phyloP scores from a whole-genome alignment of 2,888 invertebrate genomes.

The Drosophila atroscutellata region DNA sequence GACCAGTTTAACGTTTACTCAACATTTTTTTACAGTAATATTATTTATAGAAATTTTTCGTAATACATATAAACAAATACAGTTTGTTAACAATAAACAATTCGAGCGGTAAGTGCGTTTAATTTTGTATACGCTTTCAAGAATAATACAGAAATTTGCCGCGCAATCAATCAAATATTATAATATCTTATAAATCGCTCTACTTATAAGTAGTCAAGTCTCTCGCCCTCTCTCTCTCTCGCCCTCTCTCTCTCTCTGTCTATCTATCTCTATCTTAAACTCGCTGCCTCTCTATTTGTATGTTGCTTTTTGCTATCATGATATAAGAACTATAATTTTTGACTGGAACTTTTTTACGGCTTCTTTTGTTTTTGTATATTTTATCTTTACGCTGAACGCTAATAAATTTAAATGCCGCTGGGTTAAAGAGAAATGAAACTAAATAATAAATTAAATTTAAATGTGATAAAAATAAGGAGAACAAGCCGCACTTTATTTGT shows the following conservation, averaged over 20 bases:
- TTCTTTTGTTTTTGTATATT: constrained; percentile 11
- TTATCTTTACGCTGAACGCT: constrained; percentile 26
- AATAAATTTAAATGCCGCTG: constrained; percentile 31
- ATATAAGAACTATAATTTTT: constrained; percentile 30
- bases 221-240: constrained; percentile 13
- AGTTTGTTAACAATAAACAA: constrained; percentile 12
- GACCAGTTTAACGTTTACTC: constrained; percentile 15
- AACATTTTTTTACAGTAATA: constrained; percentile 49
- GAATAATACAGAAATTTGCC: constrained; percentile 7
- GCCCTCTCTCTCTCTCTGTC: neutral
- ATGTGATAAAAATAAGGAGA: neutral
- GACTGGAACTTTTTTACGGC: constrained; percentile 12
- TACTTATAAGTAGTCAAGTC: constrained; percentile 7
- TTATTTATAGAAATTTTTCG: constrained; percentile 35
- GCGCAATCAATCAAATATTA: constrained; percentile 8
- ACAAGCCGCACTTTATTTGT: constrained; percentile 48
- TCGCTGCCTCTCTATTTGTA: constrained; percentile 17
- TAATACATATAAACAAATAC: constrained; percentile 25
- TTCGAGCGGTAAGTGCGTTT: constrained; percentile 59
- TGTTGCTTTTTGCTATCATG: constrained; percentile 48
- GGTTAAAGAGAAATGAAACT: constrained; percentile 2
- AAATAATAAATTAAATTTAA: constrained; percentile 3
- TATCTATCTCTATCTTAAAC: constrained; percentile 5
- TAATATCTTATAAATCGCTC: constrained; percentile 17
- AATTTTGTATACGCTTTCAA: constrained; percentile 40